phyloP scores from a whole-genome alignment of 2,888 invertebrate species.

The Coelinius sp. region DNA sequence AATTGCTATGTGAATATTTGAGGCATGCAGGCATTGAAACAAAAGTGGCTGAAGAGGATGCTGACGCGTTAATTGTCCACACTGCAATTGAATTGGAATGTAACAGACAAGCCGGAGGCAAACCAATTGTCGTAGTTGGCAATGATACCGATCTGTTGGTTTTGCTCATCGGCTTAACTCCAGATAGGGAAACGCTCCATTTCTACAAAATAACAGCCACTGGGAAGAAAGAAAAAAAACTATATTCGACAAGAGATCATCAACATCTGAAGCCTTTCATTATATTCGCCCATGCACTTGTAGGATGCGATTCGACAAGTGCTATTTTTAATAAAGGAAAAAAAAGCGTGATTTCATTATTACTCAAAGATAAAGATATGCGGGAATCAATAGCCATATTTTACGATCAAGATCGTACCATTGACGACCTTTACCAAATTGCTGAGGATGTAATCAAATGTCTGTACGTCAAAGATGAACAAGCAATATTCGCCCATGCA shows the following conservation, averaged over 20 bases:
- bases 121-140: background rate
- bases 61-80: background rate
- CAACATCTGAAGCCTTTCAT: conserved; percentile 25
- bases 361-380: conserved; percentile 26
- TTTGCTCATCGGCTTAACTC: conserved; percentile 31
- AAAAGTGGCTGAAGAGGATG: conserved; percentile 31
- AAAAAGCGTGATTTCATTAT: conserved; percentile 26
- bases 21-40: conserved; percentile 16
- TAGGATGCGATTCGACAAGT: conserved; percentile 39
- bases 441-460: no score
- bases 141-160: background rate
- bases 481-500: conserved; percentile 39
- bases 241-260: conserved; percentile 32
- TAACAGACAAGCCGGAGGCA: conserved; percentile 38
- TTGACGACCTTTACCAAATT: conserved; percentile 35
- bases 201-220: conserved; percentile 26
- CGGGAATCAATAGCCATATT: conserved; percentile 23
- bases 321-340: conserved; percentile 38
- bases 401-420: conserved; percentile 20
- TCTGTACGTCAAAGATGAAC: no score
- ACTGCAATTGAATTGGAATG: conserved; percentile 34
- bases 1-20: conserved; percentile 31
- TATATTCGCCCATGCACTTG: conserved; percentile 39
- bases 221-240: conserved; percentile 19
- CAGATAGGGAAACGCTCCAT: background rate